phyloP scores from a whole-genome alignment of 1,140 invertebrate genomes.

The Lanistes nyassanus region DNA sequence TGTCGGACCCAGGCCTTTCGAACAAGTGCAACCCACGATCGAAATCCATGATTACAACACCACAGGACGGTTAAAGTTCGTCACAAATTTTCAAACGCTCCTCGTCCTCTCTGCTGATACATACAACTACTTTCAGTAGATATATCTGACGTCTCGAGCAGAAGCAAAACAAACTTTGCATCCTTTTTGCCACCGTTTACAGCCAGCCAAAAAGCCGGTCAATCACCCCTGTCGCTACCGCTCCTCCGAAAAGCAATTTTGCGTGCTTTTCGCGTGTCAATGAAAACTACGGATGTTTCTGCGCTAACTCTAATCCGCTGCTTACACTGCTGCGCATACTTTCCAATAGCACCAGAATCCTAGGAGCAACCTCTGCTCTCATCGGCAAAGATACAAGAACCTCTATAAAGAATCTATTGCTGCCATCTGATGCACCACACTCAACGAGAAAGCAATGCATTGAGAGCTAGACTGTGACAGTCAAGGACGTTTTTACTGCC shows the following conservation, averaged over 20 bases:
- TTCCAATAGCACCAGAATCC: neutral
- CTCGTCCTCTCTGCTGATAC: neutral
- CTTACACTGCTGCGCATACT: neutral
- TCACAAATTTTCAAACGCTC: neutral
- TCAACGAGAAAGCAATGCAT: no score
- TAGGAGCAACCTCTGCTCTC: neutral
- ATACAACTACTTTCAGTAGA: neutral
- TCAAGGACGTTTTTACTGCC: conserved; percentile 22
- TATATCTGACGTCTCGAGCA: neutral
- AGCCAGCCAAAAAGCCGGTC: no score
- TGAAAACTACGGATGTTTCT: neutral
- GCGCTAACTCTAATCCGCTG: neutral
- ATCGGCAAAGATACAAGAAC: neutral
- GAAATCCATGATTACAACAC: conserved; percentile 4
- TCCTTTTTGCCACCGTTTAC: neutral
- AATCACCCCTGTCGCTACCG: no score
- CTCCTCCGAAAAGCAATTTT: no score
- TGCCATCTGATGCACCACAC: neutral
- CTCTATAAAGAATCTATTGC: neutral
- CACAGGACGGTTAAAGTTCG: conserved; percentile 3
- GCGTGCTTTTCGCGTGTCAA: no score
- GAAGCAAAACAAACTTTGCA: neutral
- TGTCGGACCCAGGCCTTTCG: conserved; percentile 55
- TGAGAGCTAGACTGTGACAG: conserved; percentile 1
- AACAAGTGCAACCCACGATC: conserved; percentile 21